These are phyloP conservation scores for Ursus arctos DNA, from an alignment of 2,113 vertebrate genomes.

Conservation along the genomic window DNA sequence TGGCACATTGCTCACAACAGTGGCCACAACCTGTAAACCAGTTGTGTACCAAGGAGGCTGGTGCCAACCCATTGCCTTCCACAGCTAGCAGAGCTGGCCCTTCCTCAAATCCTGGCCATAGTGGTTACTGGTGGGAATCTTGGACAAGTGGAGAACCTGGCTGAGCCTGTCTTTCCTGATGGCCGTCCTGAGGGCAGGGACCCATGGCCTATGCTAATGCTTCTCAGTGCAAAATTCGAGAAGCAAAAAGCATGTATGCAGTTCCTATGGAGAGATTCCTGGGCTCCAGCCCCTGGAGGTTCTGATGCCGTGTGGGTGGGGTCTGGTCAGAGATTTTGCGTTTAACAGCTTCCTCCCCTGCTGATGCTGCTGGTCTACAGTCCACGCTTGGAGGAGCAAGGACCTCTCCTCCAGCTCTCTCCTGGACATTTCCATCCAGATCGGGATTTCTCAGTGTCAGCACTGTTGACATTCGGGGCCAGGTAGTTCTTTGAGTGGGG, in stretches of 20 bases:
- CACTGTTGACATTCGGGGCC: not conserved
- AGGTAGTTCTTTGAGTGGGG: not conserved
- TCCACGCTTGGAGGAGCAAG: not conserved
- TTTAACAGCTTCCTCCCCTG: not conserved
- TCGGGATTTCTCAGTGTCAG: not conserved
- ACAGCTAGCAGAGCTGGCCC: not conserved
- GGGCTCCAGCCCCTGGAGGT: not conserved
- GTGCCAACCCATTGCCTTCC: not conserved
- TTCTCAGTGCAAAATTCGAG: not conserved
- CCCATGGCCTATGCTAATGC: too few species aligned
- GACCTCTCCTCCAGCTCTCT: not conserved
- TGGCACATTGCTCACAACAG: not conserved
- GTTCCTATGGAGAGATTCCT: not conserved
- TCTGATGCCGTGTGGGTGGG: not conserved
- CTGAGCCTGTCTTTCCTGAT: not conserved
- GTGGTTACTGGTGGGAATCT: not conserved
- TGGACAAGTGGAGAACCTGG: not conserved
- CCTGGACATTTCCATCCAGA: not conserved
- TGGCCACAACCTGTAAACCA: not conserved
- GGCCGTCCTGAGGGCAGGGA: not conserved
- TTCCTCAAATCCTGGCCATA: not conserved
- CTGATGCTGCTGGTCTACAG: not conserved
- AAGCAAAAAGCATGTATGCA: not conserved
- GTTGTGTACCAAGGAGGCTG: not conserved
- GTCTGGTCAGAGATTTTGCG: not conserved